These are phyloP conservation scores for Sesia bembeciformis DNA, from an alignment of 2,888 invertebrate species.

Conservation along the genomic window DNA sequence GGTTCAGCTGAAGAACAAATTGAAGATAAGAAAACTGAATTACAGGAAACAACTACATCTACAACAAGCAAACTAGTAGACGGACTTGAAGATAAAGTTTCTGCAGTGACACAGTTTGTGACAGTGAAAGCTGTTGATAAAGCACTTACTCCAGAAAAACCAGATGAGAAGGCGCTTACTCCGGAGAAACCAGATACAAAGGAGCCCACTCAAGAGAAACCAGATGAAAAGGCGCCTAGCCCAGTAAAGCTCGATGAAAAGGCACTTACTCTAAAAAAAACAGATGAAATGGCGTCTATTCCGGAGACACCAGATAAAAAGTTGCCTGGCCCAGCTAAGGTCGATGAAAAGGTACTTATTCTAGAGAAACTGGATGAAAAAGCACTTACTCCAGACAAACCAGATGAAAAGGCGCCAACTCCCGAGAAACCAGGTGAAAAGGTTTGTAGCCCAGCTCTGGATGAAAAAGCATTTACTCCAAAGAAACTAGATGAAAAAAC, in stretches of 20 bases:
- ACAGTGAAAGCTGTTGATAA: background rate
- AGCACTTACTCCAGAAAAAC: background rate
- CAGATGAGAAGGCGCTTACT: background rate
- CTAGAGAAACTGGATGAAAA: constrained; percentile 2
- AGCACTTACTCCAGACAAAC: background rate
- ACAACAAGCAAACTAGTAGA: background rate
- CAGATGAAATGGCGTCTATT: constrained; percentile 3
- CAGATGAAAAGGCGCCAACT: constrained; percentile 6
- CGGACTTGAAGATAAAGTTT: too few relatives aligned
- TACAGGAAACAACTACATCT: background rate
- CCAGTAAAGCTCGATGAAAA: background rate
- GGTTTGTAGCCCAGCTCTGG: background rate
- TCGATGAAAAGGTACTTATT: background rate
- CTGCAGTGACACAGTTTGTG: too few relatives aligned
- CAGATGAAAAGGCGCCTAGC: background rate
- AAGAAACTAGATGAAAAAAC: background rate
- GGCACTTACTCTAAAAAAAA: background rate
- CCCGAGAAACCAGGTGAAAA: background rate
- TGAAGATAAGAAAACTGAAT: background rate
- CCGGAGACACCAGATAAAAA: background rate
- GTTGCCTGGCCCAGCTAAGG: background rate
- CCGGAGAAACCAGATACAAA: background rate
- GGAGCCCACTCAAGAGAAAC: background rate
- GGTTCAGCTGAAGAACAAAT: background rate
- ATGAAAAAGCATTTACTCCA: background rate